Percentiles rank a stretch among this genome's conserved stretches.
phyloP scores from a whole-genome alignment of 1,140 invertebrate species.

The Mamestra configurata region DNA sequence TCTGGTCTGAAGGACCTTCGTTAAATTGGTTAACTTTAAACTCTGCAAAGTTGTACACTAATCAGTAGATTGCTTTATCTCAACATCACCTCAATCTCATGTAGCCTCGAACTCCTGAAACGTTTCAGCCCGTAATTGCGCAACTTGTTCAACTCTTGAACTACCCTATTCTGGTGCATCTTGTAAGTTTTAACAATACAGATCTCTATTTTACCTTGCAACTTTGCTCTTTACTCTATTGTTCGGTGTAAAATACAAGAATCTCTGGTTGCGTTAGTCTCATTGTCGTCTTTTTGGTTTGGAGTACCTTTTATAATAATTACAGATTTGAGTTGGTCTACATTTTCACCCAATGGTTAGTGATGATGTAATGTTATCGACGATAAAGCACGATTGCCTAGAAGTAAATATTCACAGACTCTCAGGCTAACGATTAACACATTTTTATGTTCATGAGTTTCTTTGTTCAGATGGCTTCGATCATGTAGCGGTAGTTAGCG shows the following conservation, averaged over 20 bases:
- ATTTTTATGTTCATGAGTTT: no score
- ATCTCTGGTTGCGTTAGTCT: conserved; percentile 15
- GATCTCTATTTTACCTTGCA: conserved; percentile 44
- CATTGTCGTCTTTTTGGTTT: conserved; percentile 14
- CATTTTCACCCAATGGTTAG: no score
- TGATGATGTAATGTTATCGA: no score
- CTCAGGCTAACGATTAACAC: no score
- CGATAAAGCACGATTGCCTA: no score
- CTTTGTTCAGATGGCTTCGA: no score
- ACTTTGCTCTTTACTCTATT: conserved; percentile 41
- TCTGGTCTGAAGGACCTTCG: background rate
- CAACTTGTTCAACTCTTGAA: conserved; percentile 33
- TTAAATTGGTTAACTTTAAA: conserved; percentile 1
- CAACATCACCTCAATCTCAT: conserved; percentile 6
- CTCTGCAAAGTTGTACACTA: background rate
- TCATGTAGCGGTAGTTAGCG: no score
- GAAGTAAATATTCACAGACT: no score
- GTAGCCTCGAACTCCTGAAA: conserved; percentile 19
- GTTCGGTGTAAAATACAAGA: conserved; percentile 23
- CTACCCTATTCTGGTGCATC: conserved; percentile 32
- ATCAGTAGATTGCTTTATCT: conserved; percentile 25
- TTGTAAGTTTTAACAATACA: conserved; percentile 48
- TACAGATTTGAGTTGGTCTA: no score
- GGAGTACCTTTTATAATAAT: no score
- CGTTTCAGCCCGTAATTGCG: conserved; percentile 10